Evolutionary conservation across 35 echinoderm and acorn worm genomes (phyloP).

Genomic region (Eucidaris tribuloides): DNA sequence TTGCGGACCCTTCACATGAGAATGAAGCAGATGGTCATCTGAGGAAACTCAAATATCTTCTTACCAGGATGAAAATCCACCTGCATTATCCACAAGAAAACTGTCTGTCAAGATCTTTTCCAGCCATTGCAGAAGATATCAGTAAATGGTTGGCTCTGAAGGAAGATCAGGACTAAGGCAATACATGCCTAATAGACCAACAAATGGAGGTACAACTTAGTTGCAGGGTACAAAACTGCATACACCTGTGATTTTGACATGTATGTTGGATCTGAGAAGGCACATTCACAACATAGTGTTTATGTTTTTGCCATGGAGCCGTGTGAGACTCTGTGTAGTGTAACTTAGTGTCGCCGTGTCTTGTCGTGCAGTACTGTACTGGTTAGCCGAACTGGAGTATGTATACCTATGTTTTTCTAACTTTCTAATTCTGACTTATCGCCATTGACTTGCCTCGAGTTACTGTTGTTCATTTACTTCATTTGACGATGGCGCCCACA

Average conservation of each 20-base stretch:
- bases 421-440: no score
- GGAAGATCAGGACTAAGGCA: slow-evolving; percentile 4
- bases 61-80: no score
- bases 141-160: slow-evolving; percentile 9
- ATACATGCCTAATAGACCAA: slow-evolving; percentile 4
- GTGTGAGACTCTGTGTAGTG: background rate
- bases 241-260: slow-evolving; percentile 25
- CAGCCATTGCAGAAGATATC: background rate
- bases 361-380: no score
- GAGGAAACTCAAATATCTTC: background rate
- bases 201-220: slow-evolving; percentile 21
- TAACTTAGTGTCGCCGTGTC: no score
- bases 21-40: slow-evolving; percentile 3
- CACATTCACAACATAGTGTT: background rate
- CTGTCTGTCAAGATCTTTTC: background rate
- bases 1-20: slow-evolving; percentile 16
- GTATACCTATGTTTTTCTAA: no score
- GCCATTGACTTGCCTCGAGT: no score
- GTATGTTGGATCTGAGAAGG: background rate
- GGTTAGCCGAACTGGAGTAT: no score
- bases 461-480: no score
- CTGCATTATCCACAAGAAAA: slow-evolving; percentile 16
- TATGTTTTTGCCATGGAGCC: background rate
- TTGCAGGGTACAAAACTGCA: background rate
- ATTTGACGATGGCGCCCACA: no score